Base-by-base conservation (phyloP, 37 sponge, comb jelly and placozoan species). In the Spongia lamella region DNA sequence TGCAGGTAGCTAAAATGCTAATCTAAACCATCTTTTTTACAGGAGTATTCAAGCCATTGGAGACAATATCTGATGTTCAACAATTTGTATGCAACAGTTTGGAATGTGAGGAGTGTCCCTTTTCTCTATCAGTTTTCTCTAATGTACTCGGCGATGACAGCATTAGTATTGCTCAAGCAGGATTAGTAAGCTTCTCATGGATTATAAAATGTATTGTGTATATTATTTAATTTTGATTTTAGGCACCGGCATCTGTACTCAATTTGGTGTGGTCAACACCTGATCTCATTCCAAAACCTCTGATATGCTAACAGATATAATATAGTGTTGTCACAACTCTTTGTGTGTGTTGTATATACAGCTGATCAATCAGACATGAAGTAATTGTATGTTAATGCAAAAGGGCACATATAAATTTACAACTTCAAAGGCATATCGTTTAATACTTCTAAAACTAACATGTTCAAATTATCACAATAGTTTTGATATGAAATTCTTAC, bases 1-100 rank as follows among this genome's bases (percentile, higher is more conserved):
- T n/a, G n/a, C n/a, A n/a, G n/a, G n/a, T n/a, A n/a, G n/a, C n/a
- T n/a, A n/a, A n/a, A n/a, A n/a, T n/a, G n/a, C n/a, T n/a, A n/a
- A n/a, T n/a, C n/a, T n/a, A n/a, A n/a, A n/a, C n/a, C n/a, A n/a
- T n/a, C n/a, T n/a, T n/a, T n/a, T 30, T 1, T 49, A 20, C 51
- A 90, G 91, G 87, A 52, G 67, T 82, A 4, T 90, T 90, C 38
- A n/a, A 75, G 20, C 91, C 91, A 27, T 31, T 79, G 35, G 91
- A 90, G 54, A 69, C 65, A 57, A 29, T 90, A 17, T 54, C 49
- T 16, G 83, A 66, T 26, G 83, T 90, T 5, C 72, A 87, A 34
- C 65, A 52, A 36, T 78, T 85, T 52, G 65, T 90, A 14, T 56
- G 63, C 7, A 56, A 50, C 17, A 64, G 61, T 27, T 61, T 90